Base-by-base conservation (phyloP, 2,888 invertebrate species). In the Lathronympha strigana region DNA sequence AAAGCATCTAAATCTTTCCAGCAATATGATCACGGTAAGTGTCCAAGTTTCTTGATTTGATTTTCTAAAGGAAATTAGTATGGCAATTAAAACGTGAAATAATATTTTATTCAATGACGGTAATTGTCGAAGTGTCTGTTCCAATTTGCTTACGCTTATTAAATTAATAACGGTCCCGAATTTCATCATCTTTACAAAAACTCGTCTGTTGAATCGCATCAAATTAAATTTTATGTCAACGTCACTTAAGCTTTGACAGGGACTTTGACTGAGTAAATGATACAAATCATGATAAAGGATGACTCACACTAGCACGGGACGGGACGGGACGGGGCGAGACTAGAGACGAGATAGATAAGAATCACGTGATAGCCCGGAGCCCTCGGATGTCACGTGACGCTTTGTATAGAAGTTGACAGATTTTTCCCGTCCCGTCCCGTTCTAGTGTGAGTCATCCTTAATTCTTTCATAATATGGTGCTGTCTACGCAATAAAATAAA, bases 21-120 rank as follows among this genome's bases (percentile, higher is more conserved):
- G 97, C 70, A 98, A 98, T 87, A 94, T 97, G 90, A 95, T 98
- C 67, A 95, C 95, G 89, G 97, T 97, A 83, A 88, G 90, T 80
- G 23, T 13, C 28, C 58, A 68, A 66, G 50, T 43, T 54, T 60
- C 40, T 9, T 54, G 8, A 51, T 45, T 67, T 33, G 53, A 67
- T 57, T 58, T 72, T 63, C 23, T 51, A 21, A 28, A n/a, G 21
- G 45, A 33, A 49, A 45, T 33, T 9, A 51, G 0, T 23, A 63
- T 36, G 21, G 17, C 21, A 67, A 67, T 62, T 45, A 45, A 57
- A 62, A 36, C 28, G 13, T 57, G 11, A 28, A 36, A 50, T 21
- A 19, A 54, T 36, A 36, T 55, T 51, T 66, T 33, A 57, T 58
- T 53, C 1, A 51, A 45, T 53, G 45, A 15, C 55, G 49, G 49